Percentiles rank a stretch among this genome's conserved stretches.
phyloP scores from a whole-genome alignment of 2,888 invertebrate genomes.

The Timema cristinae region DNA sequence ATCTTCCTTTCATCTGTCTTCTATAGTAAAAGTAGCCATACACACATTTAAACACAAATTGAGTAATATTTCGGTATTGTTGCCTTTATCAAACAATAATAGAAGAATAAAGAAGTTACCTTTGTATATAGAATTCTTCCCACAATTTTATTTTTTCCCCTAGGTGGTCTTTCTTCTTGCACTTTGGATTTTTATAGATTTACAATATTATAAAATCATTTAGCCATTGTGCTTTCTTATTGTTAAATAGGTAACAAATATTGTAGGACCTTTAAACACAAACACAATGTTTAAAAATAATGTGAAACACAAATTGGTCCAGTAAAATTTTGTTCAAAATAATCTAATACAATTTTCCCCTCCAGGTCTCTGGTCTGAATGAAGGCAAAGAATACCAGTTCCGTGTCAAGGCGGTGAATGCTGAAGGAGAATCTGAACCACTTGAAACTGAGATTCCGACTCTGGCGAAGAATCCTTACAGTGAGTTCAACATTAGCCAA shows the following conservation, averaged over 20 bases:
- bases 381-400: constrained; percentile 98
- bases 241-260: background rate
- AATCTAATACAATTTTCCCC: constrained; percentile 14
- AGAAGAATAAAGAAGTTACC: too few species aligned
- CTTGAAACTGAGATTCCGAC: constrained; percentile 85
- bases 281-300: background rate
- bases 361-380: constrained; percentile 69
- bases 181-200: background rate
- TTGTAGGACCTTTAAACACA: background rate
- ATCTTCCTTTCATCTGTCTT: too few species aligned
- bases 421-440: constrained; percentile 97
- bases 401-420: constrained; percentile 94
- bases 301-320: background rate
- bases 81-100: too few species aligned
- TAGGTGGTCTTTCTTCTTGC: too few species aligned
- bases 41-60: too few species aligned
- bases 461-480: constrained; percentile 95
- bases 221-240: background rate
- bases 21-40: too few species aligned
- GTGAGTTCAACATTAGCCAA: constrained; percentile 47
- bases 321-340: background rate
- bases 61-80: too few species aligned
- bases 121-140: too few species aligned
- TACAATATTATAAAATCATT: background rate
- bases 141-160: too few species aligned